Percentiles rank a stretch among this genome's conserved stretches.
Evolutionary conservation across 2,113 vertebrate species (phyloP).

Genomic region (Pteruthius melanotis): DNA sequence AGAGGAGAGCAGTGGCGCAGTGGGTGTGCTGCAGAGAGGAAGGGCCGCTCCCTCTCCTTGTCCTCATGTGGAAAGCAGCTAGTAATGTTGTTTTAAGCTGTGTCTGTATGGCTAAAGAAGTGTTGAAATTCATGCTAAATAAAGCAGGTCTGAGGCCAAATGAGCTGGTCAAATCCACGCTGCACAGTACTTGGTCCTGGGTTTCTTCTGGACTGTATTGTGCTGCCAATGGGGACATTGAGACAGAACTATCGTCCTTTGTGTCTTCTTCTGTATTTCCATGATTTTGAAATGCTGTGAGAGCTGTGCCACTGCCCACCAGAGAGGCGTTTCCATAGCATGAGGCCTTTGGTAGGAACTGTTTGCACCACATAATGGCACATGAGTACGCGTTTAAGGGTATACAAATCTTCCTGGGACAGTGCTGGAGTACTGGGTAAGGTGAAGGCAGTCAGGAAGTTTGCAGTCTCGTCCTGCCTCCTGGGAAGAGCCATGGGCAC

Average conservation of each 20-base stretch:
- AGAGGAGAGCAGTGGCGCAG: not conserved
- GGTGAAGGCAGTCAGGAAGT: not conserved
- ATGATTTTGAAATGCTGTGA: not conserved
- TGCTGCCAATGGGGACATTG: not conserved
- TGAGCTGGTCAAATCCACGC: not conserved
- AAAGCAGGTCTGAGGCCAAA: not conserved
- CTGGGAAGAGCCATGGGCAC: not conserved
- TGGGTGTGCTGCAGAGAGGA: not conserved
- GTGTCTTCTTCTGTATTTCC: not conserved
- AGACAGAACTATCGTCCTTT: not conserved
- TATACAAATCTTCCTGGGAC: not conserved
- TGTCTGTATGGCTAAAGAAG: not conserved
- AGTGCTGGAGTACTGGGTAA: not conserved
- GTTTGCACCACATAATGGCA: not conserved
- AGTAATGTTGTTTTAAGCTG: not conserved
- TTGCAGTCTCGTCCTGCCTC: not conserved
- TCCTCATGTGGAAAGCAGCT: not conserved
- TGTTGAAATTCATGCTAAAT: not conserved
- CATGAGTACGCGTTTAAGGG: not conserved
- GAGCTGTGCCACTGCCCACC: not conserved
- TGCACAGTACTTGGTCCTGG: not conserved
- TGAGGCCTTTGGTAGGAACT: not conserved
- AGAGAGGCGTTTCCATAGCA: not conserved
- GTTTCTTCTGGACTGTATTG: not conserved
- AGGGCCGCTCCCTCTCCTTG: not conserved